These are phyloP conservation scores for Hydrozoanthus gracilis DNA, from an alignment of 92 coral and sea anemone species.

Conservation along the genomic window DNA sequence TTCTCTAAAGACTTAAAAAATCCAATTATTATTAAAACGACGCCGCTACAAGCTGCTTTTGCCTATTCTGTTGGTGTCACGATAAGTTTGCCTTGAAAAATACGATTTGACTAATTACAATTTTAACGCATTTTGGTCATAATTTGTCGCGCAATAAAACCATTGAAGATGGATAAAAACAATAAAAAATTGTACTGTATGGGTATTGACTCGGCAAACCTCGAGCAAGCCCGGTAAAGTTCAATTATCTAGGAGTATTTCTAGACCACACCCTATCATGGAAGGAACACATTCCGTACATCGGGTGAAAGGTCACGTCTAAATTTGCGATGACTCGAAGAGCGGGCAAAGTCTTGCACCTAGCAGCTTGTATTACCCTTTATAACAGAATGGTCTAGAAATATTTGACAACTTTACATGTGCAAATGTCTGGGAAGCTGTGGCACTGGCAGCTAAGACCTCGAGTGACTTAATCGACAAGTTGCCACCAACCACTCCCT, in stretches of 20 bases:
- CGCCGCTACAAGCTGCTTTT: too few species aligned
- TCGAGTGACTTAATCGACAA: constrained; percentile 58
- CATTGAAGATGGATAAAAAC: too few species aligned
- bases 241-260: constrained; percentile 60
- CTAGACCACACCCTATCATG: constrained; percentile 55
- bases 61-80: too few species aligned
- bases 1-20: too few species aligned
- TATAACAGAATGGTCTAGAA: constrained; percentile 44
- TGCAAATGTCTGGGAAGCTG: too few species aligned
- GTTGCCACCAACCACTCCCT: constrained; percentile 47
- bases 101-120: too few species aligned
- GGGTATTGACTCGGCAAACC: background rate
- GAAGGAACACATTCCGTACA: constrained; percentile 42
- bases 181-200: too few species aligned
- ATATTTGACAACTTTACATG: too few species aligned
- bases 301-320: constrained; percentile 51
- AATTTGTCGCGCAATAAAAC: too few species aligned
- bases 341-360: constrained; percentile 59
- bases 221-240: constrained; percentile 48
- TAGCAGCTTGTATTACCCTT: constrained; percentile 31
- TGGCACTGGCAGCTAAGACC: constrained; percentile 4
- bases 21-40: too few species aligned
- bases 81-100: too few species aligned
- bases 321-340: constrained; percentile 49
- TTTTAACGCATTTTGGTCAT: too few species aligned